Conservation (phyloP, 2,888 invertebrate genomes). For the Alentia gelatinosa region DNA sequence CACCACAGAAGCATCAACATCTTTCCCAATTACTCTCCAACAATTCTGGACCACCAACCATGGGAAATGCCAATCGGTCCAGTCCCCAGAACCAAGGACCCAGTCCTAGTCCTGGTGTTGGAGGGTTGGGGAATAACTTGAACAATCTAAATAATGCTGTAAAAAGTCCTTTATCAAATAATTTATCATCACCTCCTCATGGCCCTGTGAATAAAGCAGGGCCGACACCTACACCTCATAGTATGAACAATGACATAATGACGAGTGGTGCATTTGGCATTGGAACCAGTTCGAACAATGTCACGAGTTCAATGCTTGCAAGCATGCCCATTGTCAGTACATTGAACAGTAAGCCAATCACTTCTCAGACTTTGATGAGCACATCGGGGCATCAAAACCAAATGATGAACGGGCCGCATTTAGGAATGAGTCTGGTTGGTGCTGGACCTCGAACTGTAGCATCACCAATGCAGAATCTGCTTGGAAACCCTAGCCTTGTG, state of each 20-base stretch:
- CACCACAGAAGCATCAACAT: constrained; percentile 72
- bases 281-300: constrained; percentile 42
- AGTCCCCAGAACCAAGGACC: constrained; percentile 64
- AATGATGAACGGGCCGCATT: constrained; percentile 78
- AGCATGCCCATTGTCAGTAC: constrained; percentile 58
- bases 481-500: constrained; percentile 50
- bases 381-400: constrained; percentile 59
- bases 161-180: constrained; percentile 75
- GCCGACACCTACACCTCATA: constrained; percentile 47
- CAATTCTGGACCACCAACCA: constrained; percentile 82
- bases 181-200: constrained; percentile 74
- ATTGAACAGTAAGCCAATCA: constrained; percentile 62
- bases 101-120: constrained; percentile 65
- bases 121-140: constrained; percentile 55
- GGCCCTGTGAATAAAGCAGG: constrained; percentile 56
- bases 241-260: constrained; percentile 57
- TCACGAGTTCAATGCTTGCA: constrained; percentile 53
- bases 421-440: constrained; percentile 66
- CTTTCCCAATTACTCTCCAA: constrained; percentile 71
- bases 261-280: constrained; percentile 51
- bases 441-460: constrained; percentile 50
- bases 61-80: constrained; percentile 61
- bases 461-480: constrained; percentile 49
- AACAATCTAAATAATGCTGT: constrained; percentile 58
- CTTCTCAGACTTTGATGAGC: constrained; percentile 61